Percentiles rank a stretch among this genome's conserved stretches.
phyloP scores from a whole-genome alignment of 2,797 vertebrate genomes.

The Acrossocheilus fasciatus region DNA sequence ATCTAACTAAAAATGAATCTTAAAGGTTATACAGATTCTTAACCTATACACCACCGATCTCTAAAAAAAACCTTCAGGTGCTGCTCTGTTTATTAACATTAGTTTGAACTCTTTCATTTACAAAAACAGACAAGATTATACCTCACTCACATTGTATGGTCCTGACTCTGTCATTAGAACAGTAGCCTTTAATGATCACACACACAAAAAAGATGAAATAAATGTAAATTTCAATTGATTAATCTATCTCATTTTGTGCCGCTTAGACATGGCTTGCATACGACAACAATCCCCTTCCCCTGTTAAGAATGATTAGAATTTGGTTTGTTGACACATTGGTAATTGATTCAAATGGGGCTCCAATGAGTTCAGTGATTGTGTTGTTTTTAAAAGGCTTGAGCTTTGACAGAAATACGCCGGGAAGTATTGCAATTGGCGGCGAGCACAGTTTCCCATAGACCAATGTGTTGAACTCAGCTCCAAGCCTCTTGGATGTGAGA shows the following conservation, averaged over 20 bases:
- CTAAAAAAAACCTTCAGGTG: not conserved
- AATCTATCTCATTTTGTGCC: conserved; percentile 17
- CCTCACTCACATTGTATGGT: not conserved
- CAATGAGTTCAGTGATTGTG: conserved; percentile 76
- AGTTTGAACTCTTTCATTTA: not conserved
- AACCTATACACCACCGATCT: not conserved
- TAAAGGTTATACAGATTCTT: not conserved
- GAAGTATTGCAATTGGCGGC: conserved; percentile 84
- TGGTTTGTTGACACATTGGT: conserved; percentile 79
- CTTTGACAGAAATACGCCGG: conserved; percentile 82
- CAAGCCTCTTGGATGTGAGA: conserved; percentile 79
- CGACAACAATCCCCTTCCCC: conserved; percentile 67
- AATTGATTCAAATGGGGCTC: conserved; percentile 80
- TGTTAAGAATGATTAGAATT: conserved; percentile 72
- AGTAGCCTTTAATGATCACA: not conserved
- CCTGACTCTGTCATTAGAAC: not conserved
- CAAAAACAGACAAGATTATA: not conserved
- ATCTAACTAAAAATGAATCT: not conserved
- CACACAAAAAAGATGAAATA: conserved; percentile 2
- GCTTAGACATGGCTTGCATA: conserved; percentile 20
- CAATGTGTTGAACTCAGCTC: conserved; percentile 77
- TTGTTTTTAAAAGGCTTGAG: conserved; percentile 78
- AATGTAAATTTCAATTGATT: not conserved
- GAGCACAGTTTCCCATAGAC: conserved; percentile 80
- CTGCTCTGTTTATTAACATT: not conserved